These are phyloP conservation scores for Trachops cirrhosus DNA, from an alignment of 2,797 vertebrate genomes.

Conservation along the genomic window DNA sequence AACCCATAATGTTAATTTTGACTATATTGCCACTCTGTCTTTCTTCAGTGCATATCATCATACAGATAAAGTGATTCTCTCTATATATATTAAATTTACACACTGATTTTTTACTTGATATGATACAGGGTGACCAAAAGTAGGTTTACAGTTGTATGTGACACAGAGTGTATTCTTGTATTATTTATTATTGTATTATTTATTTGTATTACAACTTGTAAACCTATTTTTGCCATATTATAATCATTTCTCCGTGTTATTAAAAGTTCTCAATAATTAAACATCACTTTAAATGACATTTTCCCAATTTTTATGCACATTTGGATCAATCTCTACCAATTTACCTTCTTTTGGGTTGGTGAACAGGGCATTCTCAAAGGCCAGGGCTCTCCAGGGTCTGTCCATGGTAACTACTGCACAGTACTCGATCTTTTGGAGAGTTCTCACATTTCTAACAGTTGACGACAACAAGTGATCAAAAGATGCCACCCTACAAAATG, in stretches of 20 bases:
- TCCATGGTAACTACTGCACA: background rate
- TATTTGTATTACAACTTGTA: background rate
- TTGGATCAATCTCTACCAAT: constrained; percentile 38
- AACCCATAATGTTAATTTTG: background rate
- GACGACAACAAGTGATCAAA: background rate
- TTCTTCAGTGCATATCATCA: constrained; percentile 18
- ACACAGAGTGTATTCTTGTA: too few relatives aligned
- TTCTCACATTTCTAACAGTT: background rate
- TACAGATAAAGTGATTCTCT: background rate
- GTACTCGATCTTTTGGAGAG: background rate
- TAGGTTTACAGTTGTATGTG: background rate
- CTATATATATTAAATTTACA: constrained; percentile 42
- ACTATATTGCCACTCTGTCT: background rate
- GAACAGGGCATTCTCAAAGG: background rate
- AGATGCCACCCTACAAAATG: background rate
- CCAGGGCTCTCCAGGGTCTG: background rate
- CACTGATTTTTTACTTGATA: constrained; percentile 45
- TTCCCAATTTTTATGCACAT: constrained; percentile 34
- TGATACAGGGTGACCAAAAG: background rate
- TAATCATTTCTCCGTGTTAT: constrained; percentile 44
- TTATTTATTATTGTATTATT: too few relatives aligned
- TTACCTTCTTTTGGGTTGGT: background rate
- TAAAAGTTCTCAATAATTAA: constrained; percentile 59
- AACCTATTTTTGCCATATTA: background rate
- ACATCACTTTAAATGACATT: constrained; percentile 55